phyloP scores from a whole-genome alignment of 1,140 invertebrate species.

The Bemisia tabaci region DNA sequence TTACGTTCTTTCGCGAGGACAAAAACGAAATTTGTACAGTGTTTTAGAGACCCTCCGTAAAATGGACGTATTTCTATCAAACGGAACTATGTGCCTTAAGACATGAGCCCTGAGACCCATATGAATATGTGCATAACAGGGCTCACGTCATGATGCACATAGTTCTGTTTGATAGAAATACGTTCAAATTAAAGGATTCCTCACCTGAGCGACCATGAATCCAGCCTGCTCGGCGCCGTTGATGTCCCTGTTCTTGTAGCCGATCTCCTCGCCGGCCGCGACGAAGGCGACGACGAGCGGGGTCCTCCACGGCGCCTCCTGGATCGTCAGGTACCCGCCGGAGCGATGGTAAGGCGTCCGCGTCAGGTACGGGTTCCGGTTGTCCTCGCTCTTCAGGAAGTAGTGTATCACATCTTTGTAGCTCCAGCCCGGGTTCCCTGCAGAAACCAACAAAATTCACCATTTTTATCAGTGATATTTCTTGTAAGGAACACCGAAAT shows the following conservation, averaged over 20 bases:
- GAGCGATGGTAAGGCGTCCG: constrained; percentile 50
- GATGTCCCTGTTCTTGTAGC: constrained; percentile 75
- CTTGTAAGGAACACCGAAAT: no score
- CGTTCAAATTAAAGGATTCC: no score
- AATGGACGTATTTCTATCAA: no score
- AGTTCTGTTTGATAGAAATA: no score
- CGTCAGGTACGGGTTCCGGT: constrained; percentile 64
- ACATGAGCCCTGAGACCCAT: no score
- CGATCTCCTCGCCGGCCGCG: constrained; percentile 70
- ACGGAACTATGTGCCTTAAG: no score
- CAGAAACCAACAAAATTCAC: background rate
- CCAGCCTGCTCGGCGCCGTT: constrained; percentile 70
- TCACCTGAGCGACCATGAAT: constrained; percentile 67
- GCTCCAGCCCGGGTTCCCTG: constrained; percentile 65
- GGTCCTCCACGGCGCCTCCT: constrained; percentile 70
- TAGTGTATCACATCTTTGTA: constrained; percentile 78
- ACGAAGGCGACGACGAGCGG: constrained; percentile 67
- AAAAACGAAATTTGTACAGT: no score
- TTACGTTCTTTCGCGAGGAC: no score
- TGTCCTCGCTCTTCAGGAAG: constrained; percentile 81
- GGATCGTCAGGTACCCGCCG: constrained; percentile 65
- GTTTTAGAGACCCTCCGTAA: no score
- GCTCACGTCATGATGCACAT: no score
- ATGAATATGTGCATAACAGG: no score
- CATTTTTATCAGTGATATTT: no score